A percentile compares a stretch with the other conserved stretches of the same genome.
phyloP scores from a whole-genome alignment of 2,797 vertebrate species.

The Artibeus jamaicensis region DNA sequence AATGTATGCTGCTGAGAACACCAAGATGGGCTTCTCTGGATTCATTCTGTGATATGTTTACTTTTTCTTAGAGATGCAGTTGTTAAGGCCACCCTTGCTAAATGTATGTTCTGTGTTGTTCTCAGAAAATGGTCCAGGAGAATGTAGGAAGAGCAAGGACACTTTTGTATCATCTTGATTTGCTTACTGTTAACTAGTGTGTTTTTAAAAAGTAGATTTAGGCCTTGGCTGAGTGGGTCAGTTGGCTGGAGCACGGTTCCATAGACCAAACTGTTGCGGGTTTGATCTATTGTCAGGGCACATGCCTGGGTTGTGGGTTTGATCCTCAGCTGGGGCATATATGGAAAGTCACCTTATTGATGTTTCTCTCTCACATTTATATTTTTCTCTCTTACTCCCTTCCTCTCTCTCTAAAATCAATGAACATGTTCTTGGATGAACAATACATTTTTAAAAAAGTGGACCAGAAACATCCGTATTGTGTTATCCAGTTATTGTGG shows the following conservation, averaged over 20 bases:
- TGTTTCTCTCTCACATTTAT: neutral
- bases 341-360: neutral
- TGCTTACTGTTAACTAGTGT: neutral
- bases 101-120: neutral
- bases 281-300: neutral
- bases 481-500: no score
- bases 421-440: neutral
- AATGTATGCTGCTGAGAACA: fast-evolving
- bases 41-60: neutral
- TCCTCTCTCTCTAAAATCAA: neutral
- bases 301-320: neutral
- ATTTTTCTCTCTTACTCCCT: neutral
- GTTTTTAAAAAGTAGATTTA: neutral
- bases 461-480: neutral
- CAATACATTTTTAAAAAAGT: neutral
- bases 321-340: neutral
- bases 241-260: no score
- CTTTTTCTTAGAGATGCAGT: neutral
- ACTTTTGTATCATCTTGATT: neutral
- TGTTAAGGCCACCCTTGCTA: neutral
- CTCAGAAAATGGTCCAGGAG: neutral
- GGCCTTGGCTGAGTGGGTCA: neutral
- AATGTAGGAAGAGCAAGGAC: neutral
- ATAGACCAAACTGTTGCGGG: neutral
- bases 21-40: fast-evolving